Base-by-base conservation (phyloP, 1,140 invertebrate species). In the Notospermus geniculatus region DNA sequence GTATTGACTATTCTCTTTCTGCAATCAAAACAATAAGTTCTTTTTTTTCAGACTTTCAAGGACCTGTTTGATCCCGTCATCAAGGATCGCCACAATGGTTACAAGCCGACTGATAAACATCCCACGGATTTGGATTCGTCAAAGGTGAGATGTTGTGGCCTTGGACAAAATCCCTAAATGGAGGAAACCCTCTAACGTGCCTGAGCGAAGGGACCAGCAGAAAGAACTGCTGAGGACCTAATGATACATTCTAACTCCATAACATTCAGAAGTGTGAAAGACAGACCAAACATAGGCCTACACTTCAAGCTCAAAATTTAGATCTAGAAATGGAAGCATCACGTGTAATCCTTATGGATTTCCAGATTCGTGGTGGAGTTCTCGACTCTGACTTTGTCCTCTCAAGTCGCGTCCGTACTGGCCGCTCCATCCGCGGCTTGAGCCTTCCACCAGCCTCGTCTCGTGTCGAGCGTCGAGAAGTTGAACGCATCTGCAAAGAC, bases 401-500 rank as follows among this genome's bases (percentile, higher is more conserved):
- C 27, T 71, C 66, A n/a, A 61, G 58, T 52, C 60, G 69, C 17
- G 54, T 72, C 19, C 59, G 67, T 22, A 63, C 64, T 13, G 63
- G 62, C 7, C 60, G 70, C 25, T 64, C 55, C 25, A 59, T 72
- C 17, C 61, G 65, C 15, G 69, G 69, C n/a, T 57, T 67, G 32
- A 59, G 58, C 22, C 56, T 72, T 11, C 70, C 70, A 19, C 60
- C 63, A 13, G 50, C 62, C 27, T 66, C 54, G 27, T 60, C 54
- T 25, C 45, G 69, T n/a, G 66, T 54, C 9, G 69, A 69, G 54
- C 50, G 69, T 41, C 50, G 68, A 15, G 63, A 65, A 17, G 65
- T 70, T 4, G 68, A 70, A 50, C 39, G 29, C 2, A 60, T 66
- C n/a, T 22, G 68, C n/a, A 39, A 43, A 15, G 59, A 62, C 22